These are phyloP conservation scores for Iphiclides podalirius DNA, from an alignment of 2,888 invertebrate species.

Conservation along the genomic window DNA sequence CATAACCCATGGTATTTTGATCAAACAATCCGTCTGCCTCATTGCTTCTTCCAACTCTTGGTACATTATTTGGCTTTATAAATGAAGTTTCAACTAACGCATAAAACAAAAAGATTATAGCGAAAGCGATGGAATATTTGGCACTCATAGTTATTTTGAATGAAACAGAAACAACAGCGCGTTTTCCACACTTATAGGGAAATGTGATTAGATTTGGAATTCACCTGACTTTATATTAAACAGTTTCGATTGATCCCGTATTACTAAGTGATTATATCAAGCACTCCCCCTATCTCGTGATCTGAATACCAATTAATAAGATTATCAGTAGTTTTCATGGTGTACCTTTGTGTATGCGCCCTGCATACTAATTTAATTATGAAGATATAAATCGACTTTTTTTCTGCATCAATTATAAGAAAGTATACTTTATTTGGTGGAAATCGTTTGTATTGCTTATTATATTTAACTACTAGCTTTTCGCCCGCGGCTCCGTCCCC, in stretches of 20 bases:
- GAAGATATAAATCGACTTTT: background rate
- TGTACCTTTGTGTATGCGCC: background rate
- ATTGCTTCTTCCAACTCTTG: slow-evolving; percentile 67
- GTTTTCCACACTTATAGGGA: slow-evolving; percentile 1
- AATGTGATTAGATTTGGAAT: slow-evolving; percentile 34
- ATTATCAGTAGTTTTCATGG: slow-evolving; percentile 29
- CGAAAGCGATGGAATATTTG: slow-evolving; percentile 44
- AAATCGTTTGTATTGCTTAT: too few species aligned
- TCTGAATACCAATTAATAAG: slow-evolving; percentile 41
- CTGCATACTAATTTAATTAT: slow-evolving; percentile 7
- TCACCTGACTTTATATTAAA: slow-evolving; percentile 43
- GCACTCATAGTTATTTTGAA: slow-evolving; percentile 49
- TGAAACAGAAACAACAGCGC: background rate
- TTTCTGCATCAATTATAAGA: too few species aligned
- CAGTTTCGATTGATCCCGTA: slow-evolving; percentile 55
- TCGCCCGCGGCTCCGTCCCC: too few species aligned
- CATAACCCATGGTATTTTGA: slow-evolving; percentile 63
- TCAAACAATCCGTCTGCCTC: slow-evolving; percentile 60
- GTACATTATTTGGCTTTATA: slow-evolving; percentile 70
- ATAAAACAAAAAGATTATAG: slow-evolving; percentile 52
- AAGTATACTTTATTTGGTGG: too few species aligned
- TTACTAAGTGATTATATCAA: slow-evolving; percentile 40
- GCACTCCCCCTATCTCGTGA: slow-evolving; percentile 25
- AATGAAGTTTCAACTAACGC: slow-evolving; percentile 55
- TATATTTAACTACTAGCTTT: too few species aligned